Evolutionary conservation across 2,113 vertebrate genomes (phyloP).

Genomic region (Acanthochromis polyacanthus): DNA sequence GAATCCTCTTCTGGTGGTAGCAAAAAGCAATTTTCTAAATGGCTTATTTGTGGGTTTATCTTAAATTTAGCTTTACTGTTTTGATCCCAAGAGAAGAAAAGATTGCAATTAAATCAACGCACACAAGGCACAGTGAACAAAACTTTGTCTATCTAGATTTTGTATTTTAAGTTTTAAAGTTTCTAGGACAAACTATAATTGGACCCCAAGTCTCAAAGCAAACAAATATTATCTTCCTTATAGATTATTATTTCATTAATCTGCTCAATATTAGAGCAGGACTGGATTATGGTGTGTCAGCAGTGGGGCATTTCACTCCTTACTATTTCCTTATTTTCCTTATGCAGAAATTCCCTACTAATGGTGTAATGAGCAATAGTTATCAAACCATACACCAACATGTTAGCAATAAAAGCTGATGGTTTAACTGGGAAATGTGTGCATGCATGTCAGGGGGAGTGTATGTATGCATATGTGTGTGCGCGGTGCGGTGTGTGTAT

Average conservation of each 20-base stretch:
- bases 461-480: constrained; percentile 12
- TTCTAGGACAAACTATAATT: constrained; percentile 19
- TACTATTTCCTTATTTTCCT: constrained; percentile 29
- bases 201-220: constrained; percentile 26
- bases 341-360: constrained; percentile 44
- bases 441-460: not conserved
- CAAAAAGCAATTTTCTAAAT: constrained; percentile 52
- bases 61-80: constrained; percentile 28
- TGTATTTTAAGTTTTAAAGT: constrained; percentile 8
- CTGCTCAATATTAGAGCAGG: constrained; percentile 51
- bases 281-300: constrained; percentile 53
- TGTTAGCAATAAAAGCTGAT: constrained; percentile 22
- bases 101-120: constrained; percentile 9
- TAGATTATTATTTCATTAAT: constrained; percentile 63
- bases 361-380: constrained; percentile 42
- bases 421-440: constrained; percentile 25
- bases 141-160: constrained; percentile 3
- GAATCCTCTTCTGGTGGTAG: constrained; percentile 21
- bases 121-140: not conserved
- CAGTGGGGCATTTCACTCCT: constrained; percentile 23
- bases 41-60: constrained; percentile 43
- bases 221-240: constrained; percentile 33
- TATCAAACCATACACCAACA: constrained; percentile 30
- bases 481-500: not conserved
- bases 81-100: constrained; percentile 32